phyloP scores from a whole-genome alignment of 2,888 invertebrate species.

The Coleophora deauratella region DNA sequence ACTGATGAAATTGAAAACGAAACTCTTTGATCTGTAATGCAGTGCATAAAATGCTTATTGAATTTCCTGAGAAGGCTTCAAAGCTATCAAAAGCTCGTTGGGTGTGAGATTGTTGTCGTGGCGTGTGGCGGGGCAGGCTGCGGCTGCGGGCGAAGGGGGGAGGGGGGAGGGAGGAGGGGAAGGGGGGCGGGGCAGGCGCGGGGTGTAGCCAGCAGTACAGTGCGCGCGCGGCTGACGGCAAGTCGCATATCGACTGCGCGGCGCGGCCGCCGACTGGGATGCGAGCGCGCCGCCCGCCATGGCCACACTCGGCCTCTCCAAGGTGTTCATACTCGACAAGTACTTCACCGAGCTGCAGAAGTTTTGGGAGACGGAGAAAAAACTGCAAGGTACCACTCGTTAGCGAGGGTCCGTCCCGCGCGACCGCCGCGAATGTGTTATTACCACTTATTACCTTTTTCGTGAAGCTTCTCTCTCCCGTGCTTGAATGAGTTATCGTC shows the following conservation, averaged over 20 bases:
- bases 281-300: slow-evolving; percentile 75
- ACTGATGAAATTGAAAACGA: no score
- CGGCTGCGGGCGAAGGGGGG: slow-evolving; percentile 13
- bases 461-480: slow-evolving; percentile 7
- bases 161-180: slow-evolving; percentile 13
- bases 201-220: slow-evolving; percentile 38
- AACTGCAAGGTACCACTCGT: slow-evolving; percentile 87
- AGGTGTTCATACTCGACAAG: slow-evolving; percentile 98
- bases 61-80: slow-evolving; percentile 11
- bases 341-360: slow-evolving; percentile 97
- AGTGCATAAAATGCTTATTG: not conserved
- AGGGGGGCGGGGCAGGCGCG: slow-evolving; percentile 17
- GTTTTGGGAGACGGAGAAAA: slow-evolving; percentile 97
- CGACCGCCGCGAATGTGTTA: slow-evolving; percentile 10
- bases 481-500: not conserved
- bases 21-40: not conserved
- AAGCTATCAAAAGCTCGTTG: no score
- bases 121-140: slow-evolving; percentile 12
- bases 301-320: slow-evolving; percentile 97
- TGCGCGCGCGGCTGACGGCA: slow-evolving; percentile 25
- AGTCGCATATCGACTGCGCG: slow-evolving; percentile 25
- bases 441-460: slow-evolving; percentile 2
- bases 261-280: slow-evolving; percentile 59
- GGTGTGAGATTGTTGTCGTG: slow-evolving; percentile 9
- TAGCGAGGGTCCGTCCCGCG: slow-evolving; percentile 46